Conservation (phyloP, 2,888 invertebrate species). For the Epiblema foenella region DNA sequence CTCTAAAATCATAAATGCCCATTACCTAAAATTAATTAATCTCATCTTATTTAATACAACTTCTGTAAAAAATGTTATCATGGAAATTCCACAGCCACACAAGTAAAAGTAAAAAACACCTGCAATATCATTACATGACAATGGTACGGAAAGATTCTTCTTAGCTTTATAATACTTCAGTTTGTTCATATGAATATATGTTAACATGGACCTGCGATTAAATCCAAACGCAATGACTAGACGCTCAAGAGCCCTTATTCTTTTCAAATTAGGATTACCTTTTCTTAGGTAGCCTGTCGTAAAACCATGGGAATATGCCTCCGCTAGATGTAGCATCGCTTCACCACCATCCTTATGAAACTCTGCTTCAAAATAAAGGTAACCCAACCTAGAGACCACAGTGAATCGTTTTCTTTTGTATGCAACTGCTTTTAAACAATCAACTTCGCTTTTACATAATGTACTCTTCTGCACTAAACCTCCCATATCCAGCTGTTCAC, state of each 20-base stretch:
- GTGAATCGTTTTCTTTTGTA: conserved; percentile 24
- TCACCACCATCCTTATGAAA: conserved; percentile 23
- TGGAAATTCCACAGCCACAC: conserved; percentile 38
- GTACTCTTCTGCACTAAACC: conserved; percentile 17
- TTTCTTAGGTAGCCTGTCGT: conserved; percentile 37
- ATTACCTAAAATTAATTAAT: background rate
- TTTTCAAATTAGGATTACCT: conserved; percentile 45
- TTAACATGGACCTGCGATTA: conserved; percentile 24
- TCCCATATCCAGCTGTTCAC: conserved; percentile 22
- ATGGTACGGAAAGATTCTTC: conserved; percentile 9
- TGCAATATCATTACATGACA: conserved; percentile 28
- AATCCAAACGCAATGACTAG: conserved; percentile 33
- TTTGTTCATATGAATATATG: conserved; percentile 30
- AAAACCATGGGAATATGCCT: conserved; percentile 19
- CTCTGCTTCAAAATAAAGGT: conserved; percentile 23
- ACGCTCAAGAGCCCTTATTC: conserved; percentile 40
- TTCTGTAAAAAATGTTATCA: conserved; percentile 38
- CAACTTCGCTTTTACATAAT: background rate
- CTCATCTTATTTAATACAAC: conserved; percentile 6
- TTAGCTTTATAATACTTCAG: conserved; percentile 30
- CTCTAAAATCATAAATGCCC: too few relatives aligned
- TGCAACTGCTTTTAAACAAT: conserved; percentile 21
- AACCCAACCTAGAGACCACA: conserved; percentile 17
- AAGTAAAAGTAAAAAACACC: conserved; percentile 40
- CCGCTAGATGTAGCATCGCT: conserved; percentile 25